Percentiles rank a stretch among this genome's conserved stretches.
Conservation (phyloP, 2,797 vertebrate genomes). For the Siniperca undulata region DNA sequence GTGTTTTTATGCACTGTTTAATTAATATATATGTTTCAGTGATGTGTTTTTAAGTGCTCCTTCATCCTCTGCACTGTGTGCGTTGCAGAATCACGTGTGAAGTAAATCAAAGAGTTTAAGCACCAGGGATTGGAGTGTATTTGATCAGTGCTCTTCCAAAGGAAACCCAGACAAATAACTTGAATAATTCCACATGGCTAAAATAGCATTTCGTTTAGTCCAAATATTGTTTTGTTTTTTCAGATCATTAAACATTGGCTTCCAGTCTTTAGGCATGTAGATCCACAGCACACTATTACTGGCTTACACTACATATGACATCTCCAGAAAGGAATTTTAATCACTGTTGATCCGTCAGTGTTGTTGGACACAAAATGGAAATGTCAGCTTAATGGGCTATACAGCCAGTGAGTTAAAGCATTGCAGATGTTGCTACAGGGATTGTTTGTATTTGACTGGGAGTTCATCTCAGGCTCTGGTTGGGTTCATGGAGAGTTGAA, state of each 20-base stretch:
- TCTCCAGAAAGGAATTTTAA: slow-evolving; percentile 48
- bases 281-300: background rate
- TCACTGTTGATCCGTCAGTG: slow-evolving; percentile 28
- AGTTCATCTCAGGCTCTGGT: slow-evolving; percentile 44
- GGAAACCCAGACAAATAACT: slow-evolving; percentile 43
- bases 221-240: slow-evolving; percentile 31
- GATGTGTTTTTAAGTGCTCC: background rate
- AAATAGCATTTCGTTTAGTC: slow-evolving; percentile 21
- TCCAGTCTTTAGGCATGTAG: slow-evolving; percentile 24
- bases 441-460: slow-evolving; percentile 24
- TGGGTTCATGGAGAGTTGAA: slow-evolving; percentile 32
- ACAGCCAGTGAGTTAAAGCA: slow-evolving; percentile 38
- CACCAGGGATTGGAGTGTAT: slow-evolving; percentile 3
- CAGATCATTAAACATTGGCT: slow-evolving; percentile 34
- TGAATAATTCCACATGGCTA: slow-evolving; percentile 32
- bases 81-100: background rate
- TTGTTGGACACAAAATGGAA: slow-evolving; percentile 48
- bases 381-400: slow-evolving; percentile 45
- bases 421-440: slow-evolving; percentile 40
- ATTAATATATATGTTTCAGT: background rate
- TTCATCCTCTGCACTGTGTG: background rate
- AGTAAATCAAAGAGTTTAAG: slow-evolving; percentile 28
- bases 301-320: slow-evolving; percentile 16
- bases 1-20: slow-evolving; percentile 16
- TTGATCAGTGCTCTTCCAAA: slow-evolving; percentile 49